Evolutionary conservation across 2,888 invertebrate species (phyloP).

Genomic region (Furcula furcula): DNA sequence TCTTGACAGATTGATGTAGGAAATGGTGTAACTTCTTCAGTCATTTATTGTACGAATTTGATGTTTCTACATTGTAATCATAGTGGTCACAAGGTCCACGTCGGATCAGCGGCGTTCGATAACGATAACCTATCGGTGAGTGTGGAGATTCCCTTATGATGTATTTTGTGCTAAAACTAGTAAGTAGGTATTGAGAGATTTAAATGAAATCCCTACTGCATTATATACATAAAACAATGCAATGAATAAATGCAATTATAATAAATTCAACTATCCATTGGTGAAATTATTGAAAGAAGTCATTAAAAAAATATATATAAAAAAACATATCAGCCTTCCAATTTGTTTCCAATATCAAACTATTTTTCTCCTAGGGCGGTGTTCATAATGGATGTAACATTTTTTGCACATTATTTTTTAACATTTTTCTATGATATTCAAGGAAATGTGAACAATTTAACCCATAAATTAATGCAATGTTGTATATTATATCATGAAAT

Average conservation of each 20-base stretch:
- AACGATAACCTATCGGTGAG: no score
- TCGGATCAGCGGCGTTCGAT: no score
- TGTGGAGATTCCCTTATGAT: no score
- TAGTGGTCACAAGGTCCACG: no score
- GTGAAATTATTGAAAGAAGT: conserved; percentile 34
- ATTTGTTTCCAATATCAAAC: no score
- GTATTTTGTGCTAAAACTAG: conserved; percentile 43
- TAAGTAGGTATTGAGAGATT: conserved; percentile 15
- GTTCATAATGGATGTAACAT: no score
- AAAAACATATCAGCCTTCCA: conserved; percentile 44
- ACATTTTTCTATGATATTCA: conserved; percentile 28
- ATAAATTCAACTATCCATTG: conserved; percentile 26
- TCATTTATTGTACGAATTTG: no score
- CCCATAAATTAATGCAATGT: conserved; percentile 27
- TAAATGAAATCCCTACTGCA: conserved; percentile 12
- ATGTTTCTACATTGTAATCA: no score
- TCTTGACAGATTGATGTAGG: no score
- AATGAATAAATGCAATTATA: conserved; percentile 19
- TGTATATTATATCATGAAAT: conserved; percentile 34
- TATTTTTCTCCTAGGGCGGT: no score
- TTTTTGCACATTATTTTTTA: conserved; percentile 33
- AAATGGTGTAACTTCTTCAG: no score
- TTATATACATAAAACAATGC: conserved; percentile 10
- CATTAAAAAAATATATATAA: conserved; percentile 43
- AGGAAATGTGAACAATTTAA: conserved; percentile 34